Conservation (phyloP, 2,113 vertebrate genomes). For the Semicossyphus pulcher region DNA sequence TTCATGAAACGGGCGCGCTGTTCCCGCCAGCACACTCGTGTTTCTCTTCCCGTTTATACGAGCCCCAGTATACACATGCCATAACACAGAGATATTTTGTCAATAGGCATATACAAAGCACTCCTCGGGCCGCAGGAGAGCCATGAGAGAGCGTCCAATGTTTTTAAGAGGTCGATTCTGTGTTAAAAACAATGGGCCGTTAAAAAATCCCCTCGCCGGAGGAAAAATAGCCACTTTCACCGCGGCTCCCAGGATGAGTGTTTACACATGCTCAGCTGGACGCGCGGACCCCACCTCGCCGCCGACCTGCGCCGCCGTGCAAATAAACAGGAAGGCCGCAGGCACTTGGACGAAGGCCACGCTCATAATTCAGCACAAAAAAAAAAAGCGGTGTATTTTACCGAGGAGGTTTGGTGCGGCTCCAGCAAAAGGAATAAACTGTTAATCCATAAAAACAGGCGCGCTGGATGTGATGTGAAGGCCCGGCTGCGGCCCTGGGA, state of each 20-base stretch:
- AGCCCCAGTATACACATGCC: constrained; percentile 78
- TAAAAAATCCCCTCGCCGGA: constrained; percentile 65
- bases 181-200: constrained; percentile 80
- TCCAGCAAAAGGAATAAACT: constrained; percentile 76
- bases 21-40: constrained; percentile 70
- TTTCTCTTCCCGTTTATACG: constrained; percentile 75
- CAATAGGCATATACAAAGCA: constrained; percentile 81
- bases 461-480: constrained; percentile 34
- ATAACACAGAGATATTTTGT: constrained; percentile 83
- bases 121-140: constrained; percentile 65
- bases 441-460: constrained; percentile 72
- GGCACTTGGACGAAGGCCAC: constrained; percentile 80
- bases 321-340: constrained; percentile 88
- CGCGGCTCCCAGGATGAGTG: constrained; percentile 66
- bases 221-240: constrained; percentile 68
- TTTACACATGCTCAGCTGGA: constrained; percentile 76
- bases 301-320: constrained; percentile 79
- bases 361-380: constrained; percentile 82
- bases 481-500: not conserved
- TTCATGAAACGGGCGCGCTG: constrained; percentile 58
- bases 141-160: constrained; percentile 63
- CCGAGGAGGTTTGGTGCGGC: constrained; percentile 66
- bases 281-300: constrained; percentile 77
- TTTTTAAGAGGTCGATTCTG: constrained; percentile 73
- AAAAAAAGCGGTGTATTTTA: constrained; percentile 82